Conservation (phyloP, 2,888 invertebrate genomes). For the Parthenolecanium corni region DNA sequence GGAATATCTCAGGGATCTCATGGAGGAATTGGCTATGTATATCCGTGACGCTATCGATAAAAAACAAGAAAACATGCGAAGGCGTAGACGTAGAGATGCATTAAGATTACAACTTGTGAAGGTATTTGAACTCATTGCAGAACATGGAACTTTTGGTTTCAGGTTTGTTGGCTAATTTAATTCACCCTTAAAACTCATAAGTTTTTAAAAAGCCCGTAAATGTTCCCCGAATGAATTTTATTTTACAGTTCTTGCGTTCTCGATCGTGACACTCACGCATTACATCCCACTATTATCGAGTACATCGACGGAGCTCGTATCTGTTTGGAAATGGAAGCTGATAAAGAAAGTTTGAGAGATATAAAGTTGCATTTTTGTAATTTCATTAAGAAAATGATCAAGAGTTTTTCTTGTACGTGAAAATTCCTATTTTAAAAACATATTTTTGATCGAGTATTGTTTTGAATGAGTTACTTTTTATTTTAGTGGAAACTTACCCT, state of each 20-base stretch:
- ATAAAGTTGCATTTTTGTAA: slow-evolving; percentile 88
- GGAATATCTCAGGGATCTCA: slow-evolving; percentile 66
- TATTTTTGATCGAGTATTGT: neutral
- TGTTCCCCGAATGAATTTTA: neutral
- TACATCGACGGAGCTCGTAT: slow-evolving; percentile 88
- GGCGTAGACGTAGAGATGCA: slow-evolving; percentile 81
- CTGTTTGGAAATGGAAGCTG: slow-evolving; percentile 84
- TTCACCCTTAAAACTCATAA: neutral
- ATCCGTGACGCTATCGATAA: slow-evolving; percentile 92
- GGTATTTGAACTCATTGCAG: slow-evolving; percentile 83
- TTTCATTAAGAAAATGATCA: slow-evolving; percentile 85
- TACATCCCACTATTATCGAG: slow-evolving; percentile 80
- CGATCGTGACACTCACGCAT: slow-evolving; percentile 67
- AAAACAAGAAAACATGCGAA: slow-evolving; percentile 91
- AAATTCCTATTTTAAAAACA: neutral
- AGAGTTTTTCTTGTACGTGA: slow-evolving; percentile 75
- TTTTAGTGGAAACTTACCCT: slow-evolving; percentile 70
- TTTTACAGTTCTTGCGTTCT: slow-evolving; percentile 60
- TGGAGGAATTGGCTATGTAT: slow-evolving; percentile 86
- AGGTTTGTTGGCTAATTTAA: slow-evolving; percentile 41
- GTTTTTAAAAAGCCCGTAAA: too few species aligned
- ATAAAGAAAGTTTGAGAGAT: slow-evolving; percentile 83
- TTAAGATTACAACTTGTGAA: slow-evolving; percentile 81
- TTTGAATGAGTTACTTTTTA: neutral
- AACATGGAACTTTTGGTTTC: slow-evolving; percentile 75